Percentiles rank a stretch among this genome's conserved stretches.
These are phyloP conservation scores for Ochropacha duplaris DNA, from an alignment of 2,888 invertebrate species.

Conservation along the genomic window DNA sequence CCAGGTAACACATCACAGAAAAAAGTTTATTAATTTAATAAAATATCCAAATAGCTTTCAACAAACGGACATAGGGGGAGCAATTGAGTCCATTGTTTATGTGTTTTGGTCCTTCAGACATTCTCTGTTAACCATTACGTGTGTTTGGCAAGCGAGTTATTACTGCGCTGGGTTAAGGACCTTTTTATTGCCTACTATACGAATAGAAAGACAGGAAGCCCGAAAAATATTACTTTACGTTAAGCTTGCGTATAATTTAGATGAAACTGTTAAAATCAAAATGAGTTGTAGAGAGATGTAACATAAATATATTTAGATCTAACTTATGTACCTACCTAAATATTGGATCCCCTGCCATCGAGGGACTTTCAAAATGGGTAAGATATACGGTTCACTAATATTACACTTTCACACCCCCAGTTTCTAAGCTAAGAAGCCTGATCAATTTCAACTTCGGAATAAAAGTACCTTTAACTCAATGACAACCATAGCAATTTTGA, in stretches of 20 bases:
- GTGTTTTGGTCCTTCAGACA: constrained; percentile 2
- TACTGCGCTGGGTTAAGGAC: constrained; percentile 2
- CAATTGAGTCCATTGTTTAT: constrained; percentile 3
- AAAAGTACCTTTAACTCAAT: no score
- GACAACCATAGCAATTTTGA: no score
- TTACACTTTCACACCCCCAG: no score
- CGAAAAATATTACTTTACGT: background rate
- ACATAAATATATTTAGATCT: no score
- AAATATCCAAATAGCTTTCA: background rate
- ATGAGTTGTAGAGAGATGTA: no score
- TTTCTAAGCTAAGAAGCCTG: no score
- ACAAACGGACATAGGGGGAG: background rate
- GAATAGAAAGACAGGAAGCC: background rate
- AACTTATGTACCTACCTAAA: no score
- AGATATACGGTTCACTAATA: no score
- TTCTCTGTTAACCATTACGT: background rate
- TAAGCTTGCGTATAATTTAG: background rate
- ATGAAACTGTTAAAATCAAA: no score
- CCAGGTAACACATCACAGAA: background rate
- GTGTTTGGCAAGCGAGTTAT: background rate
- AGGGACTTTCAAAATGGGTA: no score
- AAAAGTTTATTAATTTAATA: background rate
- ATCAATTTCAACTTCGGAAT: no score
- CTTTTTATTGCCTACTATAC: constrained; percentile 2
- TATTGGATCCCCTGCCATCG: no score